Evolutionary conservation across 2,888 invertebrate genomes (phyloP).

Genomic region (Schizaphis graminum): DNA sequence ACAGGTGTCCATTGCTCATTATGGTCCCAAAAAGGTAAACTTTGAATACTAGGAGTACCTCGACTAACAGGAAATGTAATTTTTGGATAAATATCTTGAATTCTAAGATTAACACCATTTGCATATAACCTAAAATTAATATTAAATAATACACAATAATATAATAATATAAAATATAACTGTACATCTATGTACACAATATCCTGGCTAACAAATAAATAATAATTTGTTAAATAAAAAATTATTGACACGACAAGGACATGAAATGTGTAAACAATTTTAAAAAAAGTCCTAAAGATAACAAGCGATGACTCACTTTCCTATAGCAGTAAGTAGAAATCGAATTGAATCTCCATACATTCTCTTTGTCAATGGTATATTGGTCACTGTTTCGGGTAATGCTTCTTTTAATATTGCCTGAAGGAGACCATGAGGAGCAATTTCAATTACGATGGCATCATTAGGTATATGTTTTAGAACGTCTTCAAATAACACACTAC

Average conservation of each 20-base stretch:
- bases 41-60: conserved; percentile 70
- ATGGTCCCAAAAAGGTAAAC: conserved; percentile 45
- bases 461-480: conserved; percentile 75
- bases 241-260: background rate
- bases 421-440: conserved; percentile 77
- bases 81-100: conserved; percentile 72
- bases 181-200: background rate
- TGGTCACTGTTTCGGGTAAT: conserved; percentile 72
- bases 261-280: background rate
- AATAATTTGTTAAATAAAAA: background rate
- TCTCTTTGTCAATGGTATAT: conserved; percentile 73
- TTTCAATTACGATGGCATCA: conserved; percentile 75
- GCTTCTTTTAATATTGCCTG: conserved; percentile 76
- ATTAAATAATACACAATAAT: background rate
- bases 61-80: conserved; percentile 73
- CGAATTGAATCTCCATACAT: conserved; percentile 14
- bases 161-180: background rate
- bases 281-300: background rate
- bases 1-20: background rate
- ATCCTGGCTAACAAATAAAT: background rate
- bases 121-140: conserved; percentile 72
- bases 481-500: conserved; percentile 74
- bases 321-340: conserved; percentile 27
- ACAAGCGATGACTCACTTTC: background rate
- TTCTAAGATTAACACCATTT: conserved; percentile 72